Evolutionary conservation across 64 coral and sea anemone species (phyloP).

Genomic region (Exaiptasia diaphana): DNA sequence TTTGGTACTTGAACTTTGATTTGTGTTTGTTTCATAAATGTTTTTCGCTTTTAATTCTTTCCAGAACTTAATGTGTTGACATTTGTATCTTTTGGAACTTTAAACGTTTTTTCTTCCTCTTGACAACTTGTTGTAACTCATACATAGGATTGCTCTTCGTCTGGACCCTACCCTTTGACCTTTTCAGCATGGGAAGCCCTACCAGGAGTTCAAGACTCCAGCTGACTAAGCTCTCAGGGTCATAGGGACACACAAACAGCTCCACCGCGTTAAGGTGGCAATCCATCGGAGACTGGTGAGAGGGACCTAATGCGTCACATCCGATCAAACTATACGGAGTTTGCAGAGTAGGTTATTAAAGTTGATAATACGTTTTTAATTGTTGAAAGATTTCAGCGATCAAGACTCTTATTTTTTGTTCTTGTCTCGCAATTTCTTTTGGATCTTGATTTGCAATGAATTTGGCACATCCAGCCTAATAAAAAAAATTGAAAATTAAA

Average conservation of each 20-base stretch:
- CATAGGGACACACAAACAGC: not conserved
- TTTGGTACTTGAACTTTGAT: too few species aligned
- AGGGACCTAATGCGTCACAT: too few species aligned
- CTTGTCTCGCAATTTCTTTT: too few species aligned
- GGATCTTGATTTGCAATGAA: too few species aligned
- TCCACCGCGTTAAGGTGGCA: not conserved
- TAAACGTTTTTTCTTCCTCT: not conserved
- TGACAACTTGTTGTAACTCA: not conserved
- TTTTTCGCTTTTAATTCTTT: not conserved
- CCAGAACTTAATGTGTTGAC: not conserved
- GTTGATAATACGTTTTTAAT: too few species aligned
- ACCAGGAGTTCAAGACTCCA: not conserved
- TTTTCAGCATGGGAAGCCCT: not conserved
- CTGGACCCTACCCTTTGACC: not conserved
- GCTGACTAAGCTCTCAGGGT: not conserved
- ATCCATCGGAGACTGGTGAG: too few species aligned
- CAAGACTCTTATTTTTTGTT: too few species aligned
- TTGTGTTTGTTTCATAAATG: not conserved
- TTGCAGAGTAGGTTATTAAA: too few species aligned
- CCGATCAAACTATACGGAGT: too few species aligned
- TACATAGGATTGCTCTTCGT: not conserved
- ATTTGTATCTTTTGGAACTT: not conserved
- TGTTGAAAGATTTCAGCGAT: too few species aligned
- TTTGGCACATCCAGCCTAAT: too few species aligned
- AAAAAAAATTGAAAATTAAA: too few species aligned